These are phyloP conservation scores for Entomyzon cyanotis DNA, from an alignment of 2,113 vertebrate species.

Conservation along the genomic window DNA sequence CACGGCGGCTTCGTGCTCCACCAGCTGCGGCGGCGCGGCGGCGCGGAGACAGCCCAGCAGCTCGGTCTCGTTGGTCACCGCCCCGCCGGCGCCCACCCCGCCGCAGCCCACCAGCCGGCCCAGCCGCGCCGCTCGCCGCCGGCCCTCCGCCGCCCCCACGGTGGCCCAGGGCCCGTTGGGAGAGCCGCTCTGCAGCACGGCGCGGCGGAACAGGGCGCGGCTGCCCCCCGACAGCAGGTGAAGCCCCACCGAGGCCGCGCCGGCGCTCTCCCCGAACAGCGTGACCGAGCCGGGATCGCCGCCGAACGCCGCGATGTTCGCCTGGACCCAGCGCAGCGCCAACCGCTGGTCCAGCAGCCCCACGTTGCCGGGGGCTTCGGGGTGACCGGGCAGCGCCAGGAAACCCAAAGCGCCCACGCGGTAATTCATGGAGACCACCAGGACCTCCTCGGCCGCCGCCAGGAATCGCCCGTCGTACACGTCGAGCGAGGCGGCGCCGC, in stretches of 20 bases:
- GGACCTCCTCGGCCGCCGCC: not conserved
- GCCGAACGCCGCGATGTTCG: not conserved
- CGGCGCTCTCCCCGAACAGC: not conserved
- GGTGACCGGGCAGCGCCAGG: not conserved
- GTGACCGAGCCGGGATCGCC: not conserved
- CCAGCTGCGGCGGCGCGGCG: not conserved
- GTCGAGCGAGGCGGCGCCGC: not conserved
- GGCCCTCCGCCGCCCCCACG: too few relatives aligned
- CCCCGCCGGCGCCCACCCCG: too few relatives aligned
- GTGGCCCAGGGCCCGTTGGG: not conserved
- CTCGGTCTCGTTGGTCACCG: not conserved
- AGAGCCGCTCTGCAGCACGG: not conserved
- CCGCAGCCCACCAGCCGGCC: too few relatives aligned
- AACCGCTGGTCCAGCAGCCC: not conserved
- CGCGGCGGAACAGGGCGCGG: not conserved
- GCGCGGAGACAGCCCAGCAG: not conserved
- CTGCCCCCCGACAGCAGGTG: not conserved
- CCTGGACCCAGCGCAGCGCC: rapidly evolving
- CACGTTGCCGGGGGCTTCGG: not conserved
- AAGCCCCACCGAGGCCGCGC: not conserved
- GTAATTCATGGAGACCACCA: not conserved
- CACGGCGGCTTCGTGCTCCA: not conserved
- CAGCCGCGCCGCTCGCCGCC: too few relatives aligned
- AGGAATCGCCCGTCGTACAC: not conserved
- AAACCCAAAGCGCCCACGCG: not conserved